Base-by-base conservation (phyloP, 2,113 vertebrate genomes). In the Brachionichthys hirsutus region DNA sequence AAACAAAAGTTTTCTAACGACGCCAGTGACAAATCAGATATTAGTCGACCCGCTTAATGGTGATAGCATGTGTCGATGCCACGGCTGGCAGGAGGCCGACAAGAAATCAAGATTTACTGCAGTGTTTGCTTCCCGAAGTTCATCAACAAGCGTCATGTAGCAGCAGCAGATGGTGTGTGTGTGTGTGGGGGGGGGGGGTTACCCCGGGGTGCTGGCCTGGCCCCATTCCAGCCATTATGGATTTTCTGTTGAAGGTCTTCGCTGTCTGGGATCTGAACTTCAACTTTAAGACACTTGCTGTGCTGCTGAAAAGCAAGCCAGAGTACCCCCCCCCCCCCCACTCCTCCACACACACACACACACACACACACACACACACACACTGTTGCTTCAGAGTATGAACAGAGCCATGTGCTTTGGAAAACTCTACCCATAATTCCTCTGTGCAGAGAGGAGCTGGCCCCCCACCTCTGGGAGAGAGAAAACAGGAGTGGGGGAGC, bases 341-440 rank as follows among this genome's bases (percentile, higher is more conserved):
- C 4, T 2, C 16, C 14, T 53, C 50, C 60, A 41, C 55, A 12
- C 12, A n/a, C n/a, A n/a, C n/a, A n/a, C n/a, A n/a, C n/a, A n/a
- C n/a, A n/a, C n/a, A n/a, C n/a, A n/a, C n/a, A n/a, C n/a, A n/a
- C n/a, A n/a, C n/a, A n/a, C n/a, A n/a, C 14, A 40, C 46, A 46
- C 54, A 53, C 66, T 60, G 56, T 56, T 73, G 78, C 67, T 65
- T 59, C 15, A 50, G 54, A 77, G 61, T 51, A 62, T 61, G 62
- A 68, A 54, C 50, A 12, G 10, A 78, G 68, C 57, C 49, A 24
- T 42, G 44, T 80, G 74, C 62, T 79, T 53, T 42, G 68, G 65
- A 72, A 74, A 70, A 71, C 57, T 70, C 51, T 78, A 68, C 67
- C 76, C 69, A 73, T 75, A 82, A 78, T 80, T 75, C 71, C 71